Evolutionary conservation across 2,888 invertebrate species (phyloP).

Genomic region (Pandemis corylana): DNA sequence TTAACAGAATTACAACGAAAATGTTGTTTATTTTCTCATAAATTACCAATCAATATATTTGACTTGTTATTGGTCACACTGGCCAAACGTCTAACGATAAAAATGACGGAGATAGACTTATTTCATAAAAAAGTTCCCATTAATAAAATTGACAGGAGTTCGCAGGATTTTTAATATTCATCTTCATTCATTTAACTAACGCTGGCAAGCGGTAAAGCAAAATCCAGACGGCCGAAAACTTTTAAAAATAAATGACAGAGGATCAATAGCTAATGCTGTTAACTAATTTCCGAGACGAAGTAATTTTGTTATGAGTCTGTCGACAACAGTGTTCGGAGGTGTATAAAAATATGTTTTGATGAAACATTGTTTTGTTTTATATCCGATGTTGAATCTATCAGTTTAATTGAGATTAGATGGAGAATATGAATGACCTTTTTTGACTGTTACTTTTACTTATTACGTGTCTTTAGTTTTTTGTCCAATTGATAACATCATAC

Average conservation of each 20-base stretch:
- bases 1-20: too few relatives aligned
- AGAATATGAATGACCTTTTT: background rate
- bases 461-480: too few relatives aligned
- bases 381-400: background rate
- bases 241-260: constrained; percentile 32
- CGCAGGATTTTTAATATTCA: background rate
- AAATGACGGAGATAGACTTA: background rate
- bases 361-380: background rate
- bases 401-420: background rate
- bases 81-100: background rate
- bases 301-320: constrained; percentile 25
- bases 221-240: constrained; percentile 17
- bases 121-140: background rate
- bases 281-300: constrained; percentile 25
- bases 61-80: too few relatives aligned
- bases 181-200: background rate
- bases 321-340: constrained; percentile 7
- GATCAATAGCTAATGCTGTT: constrained; percentile 34
- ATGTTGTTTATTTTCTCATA: too few relatives aligned
- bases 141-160: background rate
- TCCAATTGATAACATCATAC: too few relatives aligned
- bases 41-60: too few relatives aligned
- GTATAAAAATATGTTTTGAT: background rate
- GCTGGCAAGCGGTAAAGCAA: constrained; percentile 4
- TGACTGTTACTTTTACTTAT: too few relatives aligned